Percentiles rank a stretch among this genome's conserved stretches.
These are phyloP conservation scores for Sericinus montela DNA, from an alignment of 2,888 invertebrate species.

Conservation along the genomic window DNA sequence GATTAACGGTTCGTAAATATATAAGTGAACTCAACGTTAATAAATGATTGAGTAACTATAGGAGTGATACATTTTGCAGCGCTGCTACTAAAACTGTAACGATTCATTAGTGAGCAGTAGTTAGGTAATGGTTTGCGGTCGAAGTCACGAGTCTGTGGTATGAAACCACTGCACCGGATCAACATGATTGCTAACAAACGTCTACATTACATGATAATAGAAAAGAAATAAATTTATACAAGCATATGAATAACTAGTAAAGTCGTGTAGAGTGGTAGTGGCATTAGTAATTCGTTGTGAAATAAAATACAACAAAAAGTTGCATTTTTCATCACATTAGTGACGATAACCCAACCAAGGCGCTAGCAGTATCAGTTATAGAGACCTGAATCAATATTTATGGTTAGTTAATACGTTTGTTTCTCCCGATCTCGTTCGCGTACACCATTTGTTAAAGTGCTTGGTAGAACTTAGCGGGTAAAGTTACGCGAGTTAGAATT, in stretches of 20 bases:
- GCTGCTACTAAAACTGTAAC: slow-evolving; percentile 42
- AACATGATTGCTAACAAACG: neutral
- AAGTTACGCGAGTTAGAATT: slow-evolving; percentile 14
- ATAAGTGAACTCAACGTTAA: too few species aligned
- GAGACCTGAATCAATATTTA: neutral
- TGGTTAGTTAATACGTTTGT: slow-evolving; percentile 2
- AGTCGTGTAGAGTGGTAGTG: too few species aligned
- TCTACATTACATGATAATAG: neutral
- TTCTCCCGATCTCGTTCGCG: slow-evolving; percentile 8
- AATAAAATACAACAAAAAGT: too few species aligned
- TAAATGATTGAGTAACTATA: neutral
- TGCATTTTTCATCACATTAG: too few species aligned
- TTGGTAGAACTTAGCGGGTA: slow-evolving; percentile 11
- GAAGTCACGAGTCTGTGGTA: slow-evolving; percentile 1
- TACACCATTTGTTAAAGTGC: slow-evolving; percentile 4
- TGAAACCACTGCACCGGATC: slow-evolving; percentile 9
- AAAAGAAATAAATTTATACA: neutral
- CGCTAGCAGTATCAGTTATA: too few species aligned
- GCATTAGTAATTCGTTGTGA: too few species aligned
- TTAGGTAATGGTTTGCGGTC: slow-evolving; percentile 19
- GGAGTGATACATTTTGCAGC: slow-evolving; percentile 27
- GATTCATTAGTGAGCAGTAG: slow-evolving; percentile 23
- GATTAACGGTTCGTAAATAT: neutral
- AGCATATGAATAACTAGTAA: too few species aligned
- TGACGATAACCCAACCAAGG: too few species aligned